phyloP scores from a whole-genome alignment of 2,113 vertebrate genomes.

The Corythaeola cristata region DNA sequence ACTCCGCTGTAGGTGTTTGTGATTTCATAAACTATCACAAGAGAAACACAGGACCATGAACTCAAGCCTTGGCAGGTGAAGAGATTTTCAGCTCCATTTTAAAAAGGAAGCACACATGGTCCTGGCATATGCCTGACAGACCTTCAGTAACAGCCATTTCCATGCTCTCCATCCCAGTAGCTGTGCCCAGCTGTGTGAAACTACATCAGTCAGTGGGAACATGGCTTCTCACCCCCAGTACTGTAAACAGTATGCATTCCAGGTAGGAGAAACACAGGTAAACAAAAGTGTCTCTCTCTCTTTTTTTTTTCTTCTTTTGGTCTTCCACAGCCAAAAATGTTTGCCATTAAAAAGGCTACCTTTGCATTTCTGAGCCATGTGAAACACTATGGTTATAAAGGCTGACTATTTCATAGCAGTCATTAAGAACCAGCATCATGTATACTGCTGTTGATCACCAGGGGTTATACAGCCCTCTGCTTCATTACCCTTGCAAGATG shows the following conservation, averaged over 20 bases:
- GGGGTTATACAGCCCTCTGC: slow-evolving; percentile 22
- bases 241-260: background rate
- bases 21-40: slow-evolving; percentile 38
- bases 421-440: slow-evolving; percentile 1
- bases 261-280: background rate
- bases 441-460: slow-evolving; percentile 1
- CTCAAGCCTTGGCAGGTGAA: slow-evolving; percentile 35
- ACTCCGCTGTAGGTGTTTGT: slow-evolving; percentile 31
- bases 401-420: background rate
- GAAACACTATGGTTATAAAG: background rate
- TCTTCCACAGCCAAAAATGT: background rate
- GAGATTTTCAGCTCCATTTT: slow-evolving; percentile 24
- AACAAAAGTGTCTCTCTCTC: background rate
- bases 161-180: background rate
- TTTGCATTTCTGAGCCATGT: background rate
- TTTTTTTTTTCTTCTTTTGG: background rate
- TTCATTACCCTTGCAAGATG: slow-evolving; percentile 39
- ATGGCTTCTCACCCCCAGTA: background rate
- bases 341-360: background rate
- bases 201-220: background rate
- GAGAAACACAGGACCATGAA: slow-evolving; percentile 11
- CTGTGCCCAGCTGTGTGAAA: background rate
- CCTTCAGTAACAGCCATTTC: slow-evolving; percentile 4
- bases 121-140: background rate
- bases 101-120: slow-evolving; percentile 7